Evolutionary conservation across 1,140 invertebrate genomes (phyloP), one percentile per base, ranked within the genome.

Genomic region (Apis florea): DNA sequence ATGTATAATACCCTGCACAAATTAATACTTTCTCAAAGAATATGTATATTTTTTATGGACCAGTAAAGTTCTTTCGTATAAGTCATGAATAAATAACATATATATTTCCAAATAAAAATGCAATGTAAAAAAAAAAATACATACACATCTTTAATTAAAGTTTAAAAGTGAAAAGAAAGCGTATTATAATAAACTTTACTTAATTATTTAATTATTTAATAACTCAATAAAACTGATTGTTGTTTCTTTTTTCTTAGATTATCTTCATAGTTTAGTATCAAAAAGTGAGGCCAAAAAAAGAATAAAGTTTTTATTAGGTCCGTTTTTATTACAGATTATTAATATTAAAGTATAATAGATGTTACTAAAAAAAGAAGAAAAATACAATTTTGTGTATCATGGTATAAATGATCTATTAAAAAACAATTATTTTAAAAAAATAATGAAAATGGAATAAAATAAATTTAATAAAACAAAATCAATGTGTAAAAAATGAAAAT

Each of bases 231-330:
- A 24, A 21, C 59, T 51, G 61, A 81, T 87, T 82, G 83, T 81
- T 86, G 71, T 78, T 80, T 79, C 53, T 85, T 77, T 87, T 82
- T 67, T 83, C 80, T 87, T 89, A 74, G 76, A 84, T 90, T 87
- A 82, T n/a, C 47, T 85, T 85, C 66, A 85, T 89, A 84, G 80
- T 85, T 84, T 84, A 90, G 71, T 90, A 87, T 88, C 71, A 86
- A 89, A 87, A 91, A 84, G 73, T 86, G 90, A 92, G 91, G 91
- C 92, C 92, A 93, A 92, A 92, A 90, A 91, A 85, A 80, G 87
- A 87, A 81, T 83, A 90, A 85, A 88, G 85, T 91, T 92, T 92
- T 92, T 90, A 92, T 89, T 90, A 90, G 85, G 85, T 92, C 89
- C 90, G 85, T 92, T 92, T 93, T 89, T 92, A 91, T 90, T 87